These are phyloP conservation scores for Prionace glauca DNA, from an alignment of 2,797 vertebrate species.

Conservation along the genomic window DNA sequence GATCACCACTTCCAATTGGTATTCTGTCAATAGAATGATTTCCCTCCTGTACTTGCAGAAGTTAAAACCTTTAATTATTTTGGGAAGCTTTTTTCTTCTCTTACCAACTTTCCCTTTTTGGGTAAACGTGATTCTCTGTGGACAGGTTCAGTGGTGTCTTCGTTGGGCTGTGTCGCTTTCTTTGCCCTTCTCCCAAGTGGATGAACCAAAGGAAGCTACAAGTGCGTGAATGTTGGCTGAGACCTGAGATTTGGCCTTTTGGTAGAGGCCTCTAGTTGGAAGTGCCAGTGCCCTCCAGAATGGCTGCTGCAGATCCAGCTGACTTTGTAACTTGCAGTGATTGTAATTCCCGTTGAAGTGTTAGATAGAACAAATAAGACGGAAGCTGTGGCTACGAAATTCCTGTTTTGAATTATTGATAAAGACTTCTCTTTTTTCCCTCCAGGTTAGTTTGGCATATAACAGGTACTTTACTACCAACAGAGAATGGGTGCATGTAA, in stretches of 20 bases:
- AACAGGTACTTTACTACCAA: neutral
- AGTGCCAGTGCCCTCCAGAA: neutral
- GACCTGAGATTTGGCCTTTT: neutral
- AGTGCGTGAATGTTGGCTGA: neutral
- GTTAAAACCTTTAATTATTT: neutral
- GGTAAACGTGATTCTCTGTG: neutral
- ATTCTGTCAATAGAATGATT: neutral
- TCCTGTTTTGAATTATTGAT: constrained; percentile 20
- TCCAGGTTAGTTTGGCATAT: constrained; percentile 17
- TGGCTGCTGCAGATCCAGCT: neutral
- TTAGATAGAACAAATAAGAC: constrained; percentile 12
- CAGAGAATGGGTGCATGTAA: neutral
- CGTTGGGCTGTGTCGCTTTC: neutral
- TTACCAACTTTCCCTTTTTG: neutral
- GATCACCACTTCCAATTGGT: neutral
- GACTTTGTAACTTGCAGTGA: no score
- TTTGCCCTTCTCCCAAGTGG: neutral
- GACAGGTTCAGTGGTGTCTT: neutral
- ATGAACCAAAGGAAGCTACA: neutral
- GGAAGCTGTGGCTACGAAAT: neutral
- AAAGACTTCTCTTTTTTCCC: neutral
- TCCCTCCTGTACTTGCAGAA: neutral
- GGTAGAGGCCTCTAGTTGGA: neutral
- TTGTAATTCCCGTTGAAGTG: neutral
- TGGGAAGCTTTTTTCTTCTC: neutral